phyloP scores from a whole-genome alignment of 2,113 vertebrate genomes.

The Trematomus loennbergii region DNA sequence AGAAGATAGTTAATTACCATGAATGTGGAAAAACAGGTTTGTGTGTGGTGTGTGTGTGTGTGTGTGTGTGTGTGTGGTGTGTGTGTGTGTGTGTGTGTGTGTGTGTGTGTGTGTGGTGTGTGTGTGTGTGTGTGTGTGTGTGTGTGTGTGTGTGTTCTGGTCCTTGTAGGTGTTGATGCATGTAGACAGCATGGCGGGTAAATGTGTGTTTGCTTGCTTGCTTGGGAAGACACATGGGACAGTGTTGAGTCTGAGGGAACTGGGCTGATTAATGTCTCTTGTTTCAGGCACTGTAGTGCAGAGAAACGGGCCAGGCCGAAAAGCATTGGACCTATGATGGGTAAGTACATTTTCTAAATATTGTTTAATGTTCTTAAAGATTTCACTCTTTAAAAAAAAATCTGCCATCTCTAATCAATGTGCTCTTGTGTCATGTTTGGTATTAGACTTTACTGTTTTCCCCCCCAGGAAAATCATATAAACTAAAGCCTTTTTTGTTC shows the following conservation, averaged over 20 bases:
- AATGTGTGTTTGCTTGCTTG: neutral
- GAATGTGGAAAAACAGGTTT: neutral
- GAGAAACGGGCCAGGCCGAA: slow-evolving; percentile 57
- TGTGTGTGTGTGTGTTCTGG: neutral
- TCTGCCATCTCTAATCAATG: neutral
- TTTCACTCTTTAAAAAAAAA: neutral
- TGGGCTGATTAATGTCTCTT: slow-evolving; percentile 33
- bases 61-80: neutral
- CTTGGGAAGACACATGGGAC: neutral
- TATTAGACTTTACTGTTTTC: neutral
- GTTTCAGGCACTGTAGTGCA: slow-evolving; percentile 75
- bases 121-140: neutral
- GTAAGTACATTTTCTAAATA: slow-evolving; percentile 50
- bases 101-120: neutral
- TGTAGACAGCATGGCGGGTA: too few species aligned
- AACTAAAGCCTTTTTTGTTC: neutral
- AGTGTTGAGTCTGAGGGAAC: slow-evolving; percentile 10
- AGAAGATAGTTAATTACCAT: neutral
- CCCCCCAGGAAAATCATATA: neutral
- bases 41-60: neutral
- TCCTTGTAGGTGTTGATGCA: too few species aligned
- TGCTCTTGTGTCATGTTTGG: neutral
- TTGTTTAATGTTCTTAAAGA: neutral
- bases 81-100: neutral
- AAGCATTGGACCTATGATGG: slow-evolving; percentile 66